Conservation (phyloP, 2,888 invertebrate species). For the Catotricha subobsoleta region DNA sequence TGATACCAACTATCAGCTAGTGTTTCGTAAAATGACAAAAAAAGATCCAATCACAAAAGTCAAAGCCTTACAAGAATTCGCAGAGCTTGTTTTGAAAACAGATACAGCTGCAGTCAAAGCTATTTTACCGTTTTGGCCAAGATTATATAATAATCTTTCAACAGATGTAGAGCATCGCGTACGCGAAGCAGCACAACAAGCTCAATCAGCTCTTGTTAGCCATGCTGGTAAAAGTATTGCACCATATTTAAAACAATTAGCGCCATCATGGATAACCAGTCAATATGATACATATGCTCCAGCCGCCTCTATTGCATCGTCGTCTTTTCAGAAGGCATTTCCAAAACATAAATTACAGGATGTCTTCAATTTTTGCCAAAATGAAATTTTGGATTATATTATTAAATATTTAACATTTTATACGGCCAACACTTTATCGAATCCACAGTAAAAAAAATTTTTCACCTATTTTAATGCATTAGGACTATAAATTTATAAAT, state of each 20-base stretch:
- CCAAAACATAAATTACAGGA: conserved; percentile 57
- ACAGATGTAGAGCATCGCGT: conserved; percentile 69
- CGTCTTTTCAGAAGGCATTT: conserved; percentile 58
- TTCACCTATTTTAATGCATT: neutral
- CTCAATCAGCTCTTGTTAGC: conserved; percentile 48
- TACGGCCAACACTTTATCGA: conserved; percentile 35
- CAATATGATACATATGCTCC: conserved; percentile 75
- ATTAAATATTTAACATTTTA: conserved; percentile 47
- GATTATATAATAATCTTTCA: conserved; percentile 55
- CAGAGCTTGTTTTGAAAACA: conserved; percentile 44
- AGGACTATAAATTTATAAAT: too few species aligned
- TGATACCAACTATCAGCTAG: conserved; percentile 34
- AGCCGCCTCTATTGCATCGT: conserved; percentile 52
- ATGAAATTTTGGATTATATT: conserved; percentile 58
- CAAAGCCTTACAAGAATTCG: conserved; percentile 64
- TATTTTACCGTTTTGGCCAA: conserved; percentile 66
- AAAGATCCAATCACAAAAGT: conserved; percentile 79
- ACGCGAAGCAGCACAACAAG: conserved; percentile 55
- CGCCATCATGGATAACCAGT: conserved; percentile 71
- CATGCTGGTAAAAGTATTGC: conserved; percentile 60
- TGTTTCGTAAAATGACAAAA: conserved; percentile 73
- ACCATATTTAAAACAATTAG: conserved; percentile 55
- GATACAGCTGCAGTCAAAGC: conserved; percentile 48
- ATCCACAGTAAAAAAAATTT: conserved; percentile 27
- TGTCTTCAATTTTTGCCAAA: conserved; percentile 65